Evolutionary conservation across 2,797 vertebrate genomes (phyloP), one percentile per base, ranked within the genome.

Genomic region (Pyrocephalus nanus): DNA sequence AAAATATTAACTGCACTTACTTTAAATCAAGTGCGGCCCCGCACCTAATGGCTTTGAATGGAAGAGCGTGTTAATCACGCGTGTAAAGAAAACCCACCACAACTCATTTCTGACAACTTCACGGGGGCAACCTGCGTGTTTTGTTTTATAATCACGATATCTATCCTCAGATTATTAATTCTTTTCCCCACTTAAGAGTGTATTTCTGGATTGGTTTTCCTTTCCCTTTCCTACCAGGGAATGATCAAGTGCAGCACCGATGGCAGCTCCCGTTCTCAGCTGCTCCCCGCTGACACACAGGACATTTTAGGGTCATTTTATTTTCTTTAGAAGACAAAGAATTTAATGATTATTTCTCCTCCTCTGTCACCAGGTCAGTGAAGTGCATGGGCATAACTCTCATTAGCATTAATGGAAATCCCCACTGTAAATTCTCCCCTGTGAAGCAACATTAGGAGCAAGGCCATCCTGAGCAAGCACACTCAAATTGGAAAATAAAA

Each of bases 1-100:
- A 73, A 95, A 95, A 88, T 88, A 96, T 95, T 53, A 97, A 96
- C 95, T 92, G 92, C 86, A 85, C 94, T 97, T 94, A 93, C 61
- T 88, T 91, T 96, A 96, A 96, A 96, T 97, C 97, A 96, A 96
- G 93, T 36, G 60, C 58, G 69, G 93, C 66, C 23, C 86, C 90
- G 57, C 22, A 53, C 67, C 79, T 95, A 97, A 97, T 95, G 95
- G 96, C 92, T 93, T 88, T 76, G 92, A 96, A 95, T 95, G 92
- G 86, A 86, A 91, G 57, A 96, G 73, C 86, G 48, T n/a, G 90
- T 96, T 95, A 93, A 96, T 96, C 93, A 93, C 4, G 36, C 60
- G 20, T 32, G 10, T 69, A 60, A 90, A 93, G 72, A 74, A 96
- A 95, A 91, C 26, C 61, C 23, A 48, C 67, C 14, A 43, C 81